These are phyloP conservation scores for Ptilonorhynchus violaceus DNA, from an alignment of 2,113 vertebrate genomes.

Conservation along the genomic window DNA sequence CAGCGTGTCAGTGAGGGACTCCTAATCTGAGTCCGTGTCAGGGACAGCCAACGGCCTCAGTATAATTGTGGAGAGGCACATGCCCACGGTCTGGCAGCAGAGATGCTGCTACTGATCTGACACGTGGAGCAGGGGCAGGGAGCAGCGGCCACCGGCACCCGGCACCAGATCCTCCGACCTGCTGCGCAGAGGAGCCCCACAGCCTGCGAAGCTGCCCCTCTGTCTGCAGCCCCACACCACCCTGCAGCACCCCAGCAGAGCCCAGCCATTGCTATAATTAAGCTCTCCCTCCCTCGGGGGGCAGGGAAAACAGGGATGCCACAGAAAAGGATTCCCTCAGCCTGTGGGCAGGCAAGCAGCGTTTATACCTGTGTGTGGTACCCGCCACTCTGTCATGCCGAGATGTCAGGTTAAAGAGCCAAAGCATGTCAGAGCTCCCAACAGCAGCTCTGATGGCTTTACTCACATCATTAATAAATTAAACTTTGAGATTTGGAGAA, in stretches of 20 bases:
- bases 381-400: not conserved
- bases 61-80: slow-evolving; percentile 22
- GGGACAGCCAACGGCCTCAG: slow-evolving; percentile 24
- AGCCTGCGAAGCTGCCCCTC: not conserved
- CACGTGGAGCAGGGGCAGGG: not conserved
- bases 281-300: not conserved
- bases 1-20: slow-evolving; percentile 37
- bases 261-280: not conserved
- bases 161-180: not conserved
- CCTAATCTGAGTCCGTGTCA: slow-evolving; percentile 52
- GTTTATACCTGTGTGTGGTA: not conserved
- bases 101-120: slow-evolving; percentile 52
- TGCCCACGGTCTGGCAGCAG: slow-evolving; percentile 31
- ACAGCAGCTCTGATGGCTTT: not conserved
- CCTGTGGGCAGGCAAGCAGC: not conserved
- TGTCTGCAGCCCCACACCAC: not conserved
- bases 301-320: not conserved
- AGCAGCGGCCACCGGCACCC: accelerated
- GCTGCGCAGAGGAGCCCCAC: not conserved
- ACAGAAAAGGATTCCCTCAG: not conserved
- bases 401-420: not conserved
- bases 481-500: not conserved
- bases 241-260: not conserved
- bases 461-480: not conserved
- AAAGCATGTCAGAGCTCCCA: not conserved